Base-by-base conservation (phyloP, 2,888 invertebrate genomes). In the Onchidella celtica region DNA sequence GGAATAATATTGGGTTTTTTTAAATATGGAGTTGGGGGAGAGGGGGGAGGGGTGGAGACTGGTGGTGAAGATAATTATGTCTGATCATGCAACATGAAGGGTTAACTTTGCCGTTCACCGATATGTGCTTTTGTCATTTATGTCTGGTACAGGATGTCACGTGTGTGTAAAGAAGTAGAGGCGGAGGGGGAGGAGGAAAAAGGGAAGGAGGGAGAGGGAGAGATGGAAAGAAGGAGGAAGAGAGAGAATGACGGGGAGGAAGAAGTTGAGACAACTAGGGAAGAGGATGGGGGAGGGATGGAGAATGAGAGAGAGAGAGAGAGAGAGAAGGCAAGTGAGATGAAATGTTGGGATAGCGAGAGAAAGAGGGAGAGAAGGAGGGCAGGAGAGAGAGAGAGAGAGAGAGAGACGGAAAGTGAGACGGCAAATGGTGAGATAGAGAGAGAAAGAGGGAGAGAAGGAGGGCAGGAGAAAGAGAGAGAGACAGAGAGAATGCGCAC, bases 391-490 rank as follows among this genome's bases (percentile, higher is more conserved):
- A n/a, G n/a, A n/a, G n/a, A n/a, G 32, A 21, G 29, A 24, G 47
- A 76, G 75, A 55, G 65, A 36, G 75, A 47, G 63, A 55, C 47
- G 24, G n/a, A n/a, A n/a, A n/a, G n/a, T n/a, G n/a, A 24, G 55
- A 65, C 36, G 36, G 57, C n/a, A 29, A 72, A 29, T 32, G 24
- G 27, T 24, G 47, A 34, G 32, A 68, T 21, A 4, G 40, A 38
- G 32, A 69, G 59, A 57, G 36, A 36, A 34, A 69, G 79, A 27
- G n/a, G 36, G 66, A 32, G 40, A 32, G 29, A 36, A 40, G 36
- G 40, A 70, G 24, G 36, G 40, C n/a, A 36, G 40, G 24, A 36
- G 40, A 70, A 24, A 70, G 36, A 36, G 36, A 70, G 40, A 70
- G 27, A 38, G 36, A 21, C 11, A 21, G 29, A 21, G 21, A 27